Percentiles rank a stretch among this genome's conserved stretches.
Evolutionary conservation across 2,888 invertebrate species (phyloP).

Genomic region (Chrysopilus asiliformis): DNA sequence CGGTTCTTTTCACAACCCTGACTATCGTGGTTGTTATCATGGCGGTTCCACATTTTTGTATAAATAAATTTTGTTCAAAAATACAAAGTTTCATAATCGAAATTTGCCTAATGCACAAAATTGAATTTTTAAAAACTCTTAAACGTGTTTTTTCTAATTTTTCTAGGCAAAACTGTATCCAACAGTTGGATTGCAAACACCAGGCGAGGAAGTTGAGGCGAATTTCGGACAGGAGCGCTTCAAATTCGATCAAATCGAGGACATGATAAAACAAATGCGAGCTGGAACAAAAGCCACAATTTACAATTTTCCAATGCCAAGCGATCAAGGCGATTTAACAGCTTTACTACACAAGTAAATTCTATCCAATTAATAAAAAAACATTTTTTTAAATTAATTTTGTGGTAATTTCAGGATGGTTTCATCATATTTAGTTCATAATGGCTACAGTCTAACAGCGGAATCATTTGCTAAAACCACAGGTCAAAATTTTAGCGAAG

Average conservation of each 20-base stretch:
- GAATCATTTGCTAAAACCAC: constrained; percentile 89
- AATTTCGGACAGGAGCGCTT: constrained; percentile 98
- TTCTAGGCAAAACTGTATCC: constrained; percentile 86
- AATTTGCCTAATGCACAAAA: no score
- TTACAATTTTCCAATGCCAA: constrained; percentile 74
- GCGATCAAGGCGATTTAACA: constrained; percentile 84
- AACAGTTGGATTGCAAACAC: constrained; percentile 96
- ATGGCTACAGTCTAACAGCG: constrained; percentile 93
- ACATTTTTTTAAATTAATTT: constrained; percentile 7
- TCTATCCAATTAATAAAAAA: background rate
- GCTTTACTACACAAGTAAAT: constrained; percentile 75
- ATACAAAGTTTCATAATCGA: no score
- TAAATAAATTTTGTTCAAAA: no score
- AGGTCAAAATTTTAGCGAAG: constrained; percentile 81
- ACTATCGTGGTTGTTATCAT: no score
- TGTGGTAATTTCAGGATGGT: constrained; percentile 62
- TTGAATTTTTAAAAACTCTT: no score
- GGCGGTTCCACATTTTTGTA: no score
- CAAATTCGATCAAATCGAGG: constrained; percentile 86
- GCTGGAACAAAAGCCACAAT: constrained; percentile 71
- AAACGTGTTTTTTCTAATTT: constrained; percentile 11
- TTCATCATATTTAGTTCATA: constrained; percentile 92
- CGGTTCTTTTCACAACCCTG: no score
- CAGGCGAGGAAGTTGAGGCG: constrained; percentile 94
- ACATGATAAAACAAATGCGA: constrained; percentile 87